These are phyloP conservation scores for Lasiommata megera DNA, from an alignment of 2,888 invertebrate genomes.

Conservation along the genomic window DNA sequence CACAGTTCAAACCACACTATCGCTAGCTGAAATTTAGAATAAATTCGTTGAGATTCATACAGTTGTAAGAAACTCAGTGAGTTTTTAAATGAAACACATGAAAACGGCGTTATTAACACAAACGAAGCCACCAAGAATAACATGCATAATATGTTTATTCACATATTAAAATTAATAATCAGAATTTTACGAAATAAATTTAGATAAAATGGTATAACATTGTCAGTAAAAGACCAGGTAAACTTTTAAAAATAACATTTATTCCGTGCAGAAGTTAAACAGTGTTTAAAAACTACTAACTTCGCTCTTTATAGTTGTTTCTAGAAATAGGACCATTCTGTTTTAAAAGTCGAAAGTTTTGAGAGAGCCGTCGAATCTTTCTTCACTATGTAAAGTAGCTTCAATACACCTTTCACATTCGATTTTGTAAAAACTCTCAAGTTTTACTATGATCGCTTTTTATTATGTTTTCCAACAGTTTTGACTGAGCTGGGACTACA, in stretches of 20 bases:
- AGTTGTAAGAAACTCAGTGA: no score
- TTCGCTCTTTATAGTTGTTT: slow-evolving; percentile 8
- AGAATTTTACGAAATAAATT: no score
- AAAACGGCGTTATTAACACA: no score
- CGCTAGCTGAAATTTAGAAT: no score
- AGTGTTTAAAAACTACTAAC: slow-evolving; percentile 2
- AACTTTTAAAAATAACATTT: neutral
- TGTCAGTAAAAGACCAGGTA: neutral
- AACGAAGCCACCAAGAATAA: no score
- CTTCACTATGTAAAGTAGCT: slow-evolving; percentile 12
- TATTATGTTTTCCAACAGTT: neutral
- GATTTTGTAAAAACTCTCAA: slow-evolving; percentile 11
- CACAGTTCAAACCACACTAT: no score
- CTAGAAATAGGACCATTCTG: neutral
- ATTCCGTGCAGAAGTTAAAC: neutral
- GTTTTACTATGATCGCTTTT: neutral
- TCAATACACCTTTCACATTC: slow-evolving; percentile 12
- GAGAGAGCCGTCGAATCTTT: slow-evolving; percentile 4
- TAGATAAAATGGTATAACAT: no score
- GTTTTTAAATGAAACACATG: no score
- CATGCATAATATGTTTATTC: no score
- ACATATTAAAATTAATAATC: no score
- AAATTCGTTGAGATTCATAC: no score
- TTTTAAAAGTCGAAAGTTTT: slow-evolving; percentile 5
- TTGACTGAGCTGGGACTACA: neutral